Evolutionary conservation across 30 jellyfish, hydroid and myxozoan genomes (phyloP).

Genomic region (Aurelia sp.): DNA sequence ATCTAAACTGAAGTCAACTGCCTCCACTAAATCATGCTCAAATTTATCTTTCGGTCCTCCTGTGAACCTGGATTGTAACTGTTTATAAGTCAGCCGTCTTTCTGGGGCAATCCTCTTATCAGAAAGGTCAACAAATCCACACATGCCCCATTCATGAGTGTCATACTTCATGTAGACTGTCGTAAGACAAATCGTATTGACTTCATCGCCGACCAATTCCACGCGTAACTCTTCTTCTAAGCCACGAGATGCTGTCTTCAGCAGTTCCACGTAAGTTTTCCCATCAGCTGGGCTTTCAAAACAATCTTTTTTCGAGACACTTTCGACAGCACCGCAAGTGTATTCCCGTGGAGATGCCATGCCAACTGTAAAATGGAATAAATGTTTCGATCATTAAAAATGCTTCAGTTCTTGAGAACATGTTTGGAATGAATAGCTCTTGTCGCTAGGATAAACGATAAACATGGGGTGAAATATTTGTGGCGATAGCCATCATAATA

Average conservation of each 20-base stretch:
- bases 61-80: slow-evolving; percentile 71
- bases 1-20: slow-evolving; percentile 77
- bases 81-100: slow-evolving; percentile 66
- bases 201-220: slow-evolving; percentile 75
- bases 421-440: no score
- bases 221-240: slow-evolving; percentile 76
- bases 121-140: slow-evolving; percentile 78
- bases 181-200: slow-evolving; percentile 69
- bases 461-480: no score
- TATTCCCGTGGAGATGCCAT: slow-evolving; percentile 80
- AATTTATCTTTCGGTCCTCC: slow-evolving; percentile 86
- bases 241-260: slow-evolving; percentile 86
- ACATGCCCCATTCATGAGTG: slow-evolving; percentile 89
- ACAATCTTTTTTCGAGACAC: slow-evolving; percentile 84
- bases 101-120: slow-evolving; percentile 83
- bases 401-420: no score
- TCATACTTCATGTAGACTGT: slow-evolving; percentile 85
- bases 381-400: no score
- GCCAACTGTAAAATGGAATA: slow-evolving; percentile 42
- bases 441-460: no score
- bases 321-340: slow-evolving; percentile 93
- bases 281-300: slow-evolving; percentile 18
- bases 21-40: slow-evolving; percentile 82
- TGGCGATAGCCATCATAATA: no score
- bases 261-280: slow-evolving; percentile 63